Evolutionary conservation across 2,113 vertebrate genomes (phyloP).

Genomic region (Donacobius atricapilla): DNA sequence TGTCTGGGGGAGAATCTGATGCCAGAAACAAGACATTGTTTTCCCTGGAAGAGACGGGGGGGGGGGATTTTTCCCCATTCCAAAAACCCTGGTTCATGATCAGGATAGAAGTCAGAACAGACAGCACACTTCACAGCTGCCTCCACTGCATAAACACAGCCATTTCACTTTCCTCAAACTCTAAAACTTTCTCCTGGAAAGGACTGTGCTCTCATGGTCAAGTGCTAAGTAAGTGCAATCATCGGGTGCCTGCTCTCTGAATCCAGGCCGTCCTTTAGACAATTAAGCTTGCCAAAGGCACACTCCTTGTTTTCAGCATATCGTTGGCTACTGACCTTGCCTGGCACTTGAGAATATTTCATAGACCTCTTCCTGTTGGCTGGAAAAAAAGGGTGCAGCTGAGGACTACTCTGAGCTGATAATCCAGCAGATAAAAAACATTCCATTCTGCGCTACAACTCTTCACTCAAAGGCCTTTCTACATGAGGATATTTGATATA

Average conservation of each 20-base stretch:
- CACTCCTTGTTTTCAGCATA: neutral
- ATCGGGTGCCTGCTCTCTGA: neutral
- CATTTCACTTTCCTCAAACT: neutral
- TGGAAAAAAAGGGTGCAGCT: neutral
- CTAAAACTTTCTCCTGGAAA: neutral
- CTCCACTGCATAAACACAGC: neutral
- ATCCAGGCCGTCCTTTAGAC: neutral
- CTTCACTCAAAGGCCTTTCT: slow-evolving; percentile 38
- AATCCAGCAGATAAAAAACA: slow-evolving; percentile 36
- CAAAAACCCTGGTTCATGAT: neutral
- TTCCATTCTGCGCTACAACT: neutral
- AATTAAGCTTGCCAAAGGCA: neutral
- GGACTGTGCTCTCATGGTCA: neutral
- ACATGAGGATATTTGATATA: slow-evolving; percentile 19
- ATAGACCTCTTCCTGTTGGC: slow-evolving; percentile 11
- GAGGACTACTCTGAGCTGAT: slow-evolving; percentile 12
- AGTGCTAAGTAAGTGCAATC: neutral
- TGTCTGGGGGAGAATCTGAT: neutral
- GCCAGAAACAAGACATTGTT: neutral
- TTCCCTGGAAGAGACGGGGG: neutral
- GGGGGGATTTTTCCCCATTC: neutral
- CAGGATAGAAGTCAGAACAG: neutral
- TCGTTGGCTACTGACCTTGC: neutral
- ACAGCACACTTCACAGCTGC: neutral
- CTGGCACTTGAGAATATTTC: slow-evolving; percentile 19